A percentile compares a stretch with the other conserved stretches of the same genome.
Evolutionary conservation across 2,113 vertebrate genomes (phyloP).

Genomic region (Hippocampus abdominalis): DNA sequence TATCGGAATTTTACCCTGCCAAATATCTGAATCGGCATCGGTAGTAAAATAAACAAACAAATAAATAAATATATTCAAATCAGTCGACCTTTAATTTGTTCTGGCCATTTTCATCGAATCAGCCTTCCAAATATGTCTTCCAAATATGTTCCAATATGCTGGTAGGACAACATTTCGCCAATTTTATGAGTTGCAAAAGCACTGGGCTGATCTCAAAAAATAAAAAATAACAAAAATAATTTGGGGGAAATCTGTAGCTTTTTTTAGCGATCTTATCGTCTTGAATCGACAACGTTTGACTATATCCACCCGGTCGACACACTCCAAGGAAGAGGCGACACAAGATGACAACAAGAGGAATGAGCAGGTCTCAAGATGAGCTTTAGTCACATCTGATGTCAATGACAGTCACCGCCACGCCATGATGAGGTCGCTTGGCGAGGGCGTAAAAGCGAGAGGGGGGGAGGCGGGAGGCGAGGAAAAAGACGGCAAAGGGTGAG

Average conservation of each 20-base stretch:
- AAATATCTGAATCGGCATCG: no score
- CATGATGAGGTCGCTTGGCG: neutral
- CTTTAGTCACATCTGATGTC: neutral
- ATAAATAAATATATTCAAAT: no score
- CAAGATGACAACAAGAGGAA: neutral
- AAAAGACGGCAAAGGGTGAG: slow-evolving; percentile 10
- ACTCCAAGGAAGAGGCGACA: neutral
- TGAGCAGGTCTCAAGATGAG: neutral
- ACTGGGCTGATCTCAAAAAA: neutral
- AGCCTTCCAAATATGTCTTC: no score
- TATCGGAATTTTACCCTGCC: no score
- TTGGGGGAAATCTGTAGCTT: neutral
- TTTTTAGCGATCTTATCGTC: neutral
- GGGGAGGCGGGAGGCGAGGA: neutral
- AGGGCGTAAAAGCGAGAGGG: neutral
- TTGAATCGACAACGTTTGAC: neutral
- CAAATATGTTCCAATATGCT: no score
- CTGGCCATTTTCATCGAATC: no score
- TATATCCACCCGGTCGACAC: neutral
- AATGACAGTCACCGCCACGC: neutral
- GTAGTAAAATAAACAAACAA: no score
- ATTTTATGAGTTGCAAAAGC: neutral
- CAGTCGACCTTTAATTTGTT: no score
- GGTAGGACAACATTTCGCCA: no score
- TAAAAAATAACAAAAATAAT: no score